phyloP scores from a whole-genome alignment of 2,888 invertebrate species.

The Spodoptera exigua region DNA sequence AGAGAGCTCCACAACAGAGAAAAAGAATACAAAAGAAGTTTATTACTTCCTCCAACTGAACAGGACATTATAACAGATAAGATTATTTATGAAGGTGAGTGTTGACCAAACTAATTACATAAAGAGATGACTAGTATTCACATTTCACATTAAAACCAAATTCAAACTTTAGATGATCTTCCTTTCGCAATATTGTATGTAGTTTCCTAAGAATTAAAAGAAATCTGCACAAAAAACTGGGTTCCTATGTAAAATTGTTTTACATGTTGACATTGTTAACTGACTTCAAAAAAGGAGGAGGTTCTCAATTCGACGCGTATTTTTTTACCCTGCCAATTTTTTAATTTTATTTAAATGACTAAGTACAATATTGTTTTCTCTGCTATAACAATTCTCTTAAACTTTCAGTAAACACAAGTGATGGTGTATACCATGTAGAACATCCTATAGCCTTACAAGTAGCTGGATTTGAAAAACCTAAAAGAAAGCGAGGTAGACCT shows the following conservation, averaged over 20 bases:
- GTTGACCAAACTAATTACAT: neutral
- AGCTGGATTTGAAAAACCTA: conserved; percentile 91
- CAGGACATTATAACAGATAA: conserved; percentile 75
- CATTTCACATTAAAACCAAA: too few species aligned
- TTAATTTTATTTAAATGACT: too few species aligned
- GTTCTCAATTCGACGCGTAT: too few species aligned
- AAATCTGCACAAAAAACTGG: neutral
- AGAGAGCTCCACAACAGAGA: conserved; percentile 78
- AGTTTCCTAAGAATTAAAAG: neutral
- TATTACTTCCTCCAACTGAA: conserved; percentile 58
- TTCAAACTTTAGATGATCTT: too few species aligned
- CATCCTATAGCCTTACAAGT: conserved; percentile 91
- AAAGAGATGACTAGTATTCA: too few species aligned
- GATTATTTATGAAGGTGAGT: conserved; percentile 80
- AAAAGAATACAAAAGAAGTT: conserved; percentile 77
- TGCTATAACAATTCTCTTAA: neutral
- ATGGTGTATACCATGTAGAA: conserved; percentile 90
- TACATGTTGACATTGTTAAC: too few species aligned
- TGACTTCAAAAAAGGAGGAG: too few species aligned
- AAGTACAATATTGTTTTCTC: neutral
- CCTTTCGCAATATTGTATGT: too few species aligned
- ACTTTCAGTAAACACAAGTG: conserved; percentile 89
- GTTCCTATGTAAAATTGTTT: too few species aligned
- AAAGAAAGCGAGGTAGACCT: conserved; percentile 92
- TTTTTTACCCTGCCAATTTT: too few species aligned